Base-by-base conservation (phyloP, 2,888 invertebrate species). In the Clusia tigrina region DNA sequence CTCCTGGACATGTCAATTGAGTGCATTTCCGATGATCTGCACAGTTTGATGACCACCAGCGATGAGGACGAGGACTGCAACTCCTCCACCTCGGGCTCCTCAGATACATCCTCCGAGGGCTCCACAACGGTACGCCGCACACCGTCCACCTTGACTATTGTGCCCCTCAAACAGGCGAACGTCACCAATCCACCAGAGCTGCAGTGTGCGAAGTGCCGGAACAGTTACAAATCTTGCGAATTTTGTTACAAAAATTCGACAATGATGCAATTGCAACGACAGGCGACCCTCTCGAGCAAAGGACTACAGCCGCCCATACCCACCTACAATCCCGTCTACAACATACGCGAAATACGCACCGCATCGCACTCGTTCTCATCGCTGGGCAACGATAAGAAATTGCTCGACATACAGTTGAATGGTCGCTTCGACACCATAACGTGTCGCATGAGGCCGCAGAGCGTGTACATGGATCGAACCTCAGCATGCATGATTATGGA, bases 271-370 rank as follows among this genome's bases (percentile, higher is more conserved):
- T 54, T 69, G 24, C 73, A 67, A 56, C 51, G 65, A 26, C 59
- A 26, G 1, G 26, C 26, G 12, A 2, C 54, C 18, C 25, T n/a
- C 12, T 17, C 42, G 15, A 9, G 18, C 59, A 57, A 57, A 18
- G 17, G 25, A 3, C 2, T 54, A 12, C 24, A 23, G 37, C 20
- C 63, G 48, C 65, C 70, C 12, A 60, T 74, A 9, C 71, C 74
- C 5, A 74, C 73, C 58, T 84, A 84, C 67, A 83, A 74, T 67
- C 84, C 84, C 0, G 84, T 84, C 0, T 84, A 84, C 63, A 84
- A 84, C 68, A 81, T 84, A 58, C 81, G 84, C 1, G 84, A 84
- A 67, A 84, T 84, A 32, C 80, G 84, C 61, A 82, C 84, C 0
- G 75, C 77, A 1, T 72, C 81, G 2, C 82, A 84, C 71, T 83